A percentile compares a stretch with the other conserved stretches of the same genome.
These are phyloP conservation scores for Musca vetustissima DNA, from an alignment of 1,140 invertebrate species.

Conservation along the genomic window DNA sequence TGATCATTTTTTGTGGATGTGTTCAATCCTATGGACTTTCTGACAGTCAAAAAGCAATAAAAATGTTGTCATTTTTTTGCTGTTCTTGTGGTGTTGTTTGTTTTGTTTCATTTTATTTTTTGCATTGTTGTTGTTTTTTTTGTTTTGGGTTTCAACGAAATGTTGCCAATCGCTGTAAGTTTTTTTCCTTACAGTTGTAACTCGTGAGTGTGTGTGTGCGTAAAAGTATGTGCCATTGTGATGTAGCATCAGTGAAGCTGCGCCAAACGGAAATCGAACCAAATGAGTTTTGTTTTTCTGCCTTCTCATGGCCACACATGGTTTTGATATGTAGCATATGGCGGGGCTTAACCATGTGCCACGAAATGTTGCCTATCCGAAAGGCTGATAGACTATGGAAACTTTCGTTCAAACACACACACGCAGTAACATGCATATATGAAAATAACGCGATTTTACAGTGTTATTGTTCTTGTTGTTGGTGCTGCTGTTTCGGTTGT, in stretches of 20 bases:
- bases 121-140: too few relatives aligned
- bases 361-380: neutral
- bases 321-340: slow-evolving; percentile 15
- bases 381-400: neutral
- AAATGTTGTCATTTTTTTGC: neutral
- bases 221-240: neutral
- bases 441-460: slow-evolving; percentile 10
- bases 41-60: slow-evolving; percentile 24
- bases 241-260: neutral
- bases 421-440: neutral
- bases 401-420: neutral
- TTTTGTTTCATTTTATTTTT: too few relatives aligned
- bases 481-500: neutral
- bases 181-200: neutral
- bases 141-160: neutral
- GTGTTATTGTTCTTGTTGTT: slow-evolving; percentile 9
- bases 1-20: slow-evolving; percentile 4
- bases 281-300: slow-evolving; percentile 6
- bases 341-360: neutral
- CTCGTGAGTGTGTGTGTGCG: neutral
- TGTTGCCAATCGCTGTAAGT: slow-evolving; percentile 10
- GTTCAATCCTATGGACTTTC: slow-evolving; percentile 8
- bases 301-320: neutral
- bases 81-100: neutral
- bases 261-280: neutral